phyloP scores from a whole-genome alignment of 2,113 vertebrate species.

The Struthio camelus region DNA sequence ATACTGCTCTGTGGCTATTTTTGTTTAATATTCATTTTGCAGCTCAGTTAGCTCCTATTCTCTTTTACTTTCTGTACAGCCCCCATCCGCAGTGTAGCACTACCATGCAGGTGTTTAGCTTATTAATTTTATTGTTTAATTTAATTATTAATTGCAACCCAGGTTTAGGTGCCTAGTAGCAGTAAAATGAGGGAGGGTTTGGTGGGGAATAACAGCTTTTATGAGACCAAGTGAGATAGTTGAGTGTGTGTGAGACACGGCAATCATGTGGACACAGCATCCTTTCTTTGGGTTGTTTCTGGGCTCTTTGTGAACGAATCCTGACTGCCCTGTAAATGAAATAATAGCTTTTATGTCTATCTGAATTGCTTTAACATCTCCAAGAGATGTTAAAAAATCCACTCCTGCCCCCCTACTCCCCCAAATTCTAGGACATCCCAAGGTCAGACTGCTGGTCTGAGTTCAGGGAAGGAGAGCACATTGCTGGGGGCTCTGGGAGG shows the following conservation, averaged over 20 bases:
- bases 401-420: too few relatives aligned
- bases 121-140: too few relatives aligned
- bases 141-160: not conserved
- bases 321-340: accelerated
- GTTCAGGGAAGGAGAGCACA: not conserved
- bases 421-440: not conserved
- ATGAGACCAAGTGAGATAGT: accelerated
- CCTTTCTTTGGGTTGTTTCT: not conserved
- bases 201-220: not conserved
- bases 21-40: not conserved
- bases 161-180: not conserved
- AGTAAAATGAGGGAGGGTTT: not conserved
- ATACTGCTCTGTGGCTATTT: not conserved
- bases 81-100: accelerated
- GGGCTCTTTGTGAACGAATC: accelerated
- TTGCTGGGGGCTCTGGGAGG: accelerated
- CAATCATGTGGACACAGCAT: accelerated
- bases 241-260: not conserved
- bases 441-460: accelerated
- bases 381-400: too few relatives aligned
- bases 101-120: not conserved
- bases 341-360: accelerated
- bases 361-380: not conserved
- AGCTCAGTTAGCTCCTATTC: not conserved
- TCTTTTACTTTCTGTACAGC: not conserved